Base-by-base conservation (phyloP, 2,113 vertebrate species). In the Corythoichthys haematopterus region DNA sequence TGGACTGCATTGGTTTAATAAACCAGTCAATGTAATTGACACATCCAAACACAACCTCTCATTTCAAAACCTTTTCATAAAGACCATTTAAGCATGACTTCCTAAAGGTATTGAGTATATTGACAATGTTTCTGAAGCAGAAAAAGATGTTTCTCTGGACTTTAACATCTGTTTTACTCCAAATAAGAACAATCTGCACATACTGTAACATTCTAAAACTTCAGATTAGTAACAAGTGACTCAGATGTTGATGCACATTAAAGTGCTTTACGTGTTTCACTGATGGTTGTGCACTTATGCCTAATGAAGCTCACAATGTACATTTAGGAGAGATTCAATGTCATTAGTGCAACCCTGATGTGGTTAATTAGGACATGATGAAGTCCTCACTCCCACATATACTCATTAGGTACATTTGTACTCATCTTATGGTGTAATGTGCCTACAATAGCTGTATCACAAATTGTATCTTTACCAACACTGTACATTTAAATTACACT, bases 341-440 rank as follows among this genome's bases (percentile, higher is more conserved):
- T 20, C 57, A 60, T 69, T 75, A 64, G 45, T 33, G n/a, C 52
- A 62, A 45, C 11, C n/a, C 16, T 11, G n/a, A 55, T 72, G 52
- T 55, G 52, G 52, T 37, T 58, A 58, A 58, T 37, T 15, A 38
- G 9, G 15, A 60, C 36, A 60, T 40, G 37, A 60, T 40, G 37
- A 60, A 38, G 37, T 60, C 37, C 2, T 38, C 15, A n/a, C 58
- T n/a, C 15, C 37, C 58, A 43, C 60, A 7, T 62, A 55, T 3
- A 55, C 52, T 57, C 55, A 36, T 55, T 55, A 33, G 12, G 12
- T 57, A 12, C 33, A 14, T 57, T 57, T 36, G 12, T 33, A 14
- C 55, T 36, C 57, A 40, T 58, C 6, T 38, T 38, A 16, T 3
- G 37, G 28, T 55, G 1, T 12, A 12, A 33, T 43, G 9, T 43